Conservation (phyloP, 2,888 invertebrate species). For the Orchestes rusci region DNA sequence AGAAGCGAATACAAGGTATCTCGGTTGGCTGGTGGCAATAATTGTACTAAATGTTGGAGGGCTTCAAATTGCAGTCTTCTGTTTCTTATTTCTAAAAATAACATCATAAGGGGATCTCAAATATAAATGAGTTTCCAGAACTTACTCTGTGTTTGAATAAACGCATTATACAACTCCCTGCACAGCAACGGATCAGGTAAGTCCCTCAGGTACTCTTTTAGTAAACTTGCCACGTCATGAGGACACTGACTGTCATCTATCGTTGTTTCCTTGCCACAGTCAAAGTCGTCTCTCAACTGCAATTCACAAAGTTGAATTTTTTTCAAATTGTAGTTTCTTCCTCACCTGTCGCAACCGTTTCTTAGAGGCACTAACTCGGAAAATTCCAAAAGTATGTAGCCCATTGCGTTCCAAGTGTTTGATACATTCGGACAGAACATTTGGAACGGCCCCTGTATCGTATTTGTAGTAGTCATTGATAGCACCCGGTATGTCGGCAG, state of each 20-base stretch:
- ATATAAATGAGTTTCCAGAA: constrained; percentile 22
- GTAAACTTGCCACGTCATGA: constrained; percentile 86
- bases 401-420: constrained; percentile 75
- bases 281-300: constrained; percentile 85
- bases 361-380: constrained; percentile 87
- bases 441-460: constrained; percentile 57
- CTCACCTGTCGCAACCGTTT: constrained; percentile 82
- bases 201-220: constrained; percentile 90
- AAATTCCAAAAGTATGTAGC: constrained; percentile 79
- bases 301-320: constrained; percentile 22
- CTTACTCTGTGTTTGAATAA: constrained; percentile 88
- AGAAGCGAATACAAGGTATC: constrained; percentile 83
- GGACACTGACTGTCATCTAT: constrained; percentile 78
- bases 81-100: constrained; percentile 65
- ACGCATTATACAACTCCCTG: constrained; percentile 80
- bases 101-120: constrained; percentile 8
- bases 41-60: constrained; percentile 72
- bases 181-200: constrained; percentile 88
- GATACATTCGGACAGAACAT: constrained; percentile 71
- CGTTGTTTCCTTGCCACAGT: constrained; percentile 66
- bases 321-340: background rate
- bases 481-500: constrained; percentile 44
- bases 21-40: constrained; percentile 79
- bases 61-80: constrained; percentile 76
- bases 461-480: constrained; percentile 36